These are phyloP conservation scores for Bursaphelenchus okinawaensis DNA, from an alignment of 2,888 invertebrate species.

Conservation along the genomic window DNA sequence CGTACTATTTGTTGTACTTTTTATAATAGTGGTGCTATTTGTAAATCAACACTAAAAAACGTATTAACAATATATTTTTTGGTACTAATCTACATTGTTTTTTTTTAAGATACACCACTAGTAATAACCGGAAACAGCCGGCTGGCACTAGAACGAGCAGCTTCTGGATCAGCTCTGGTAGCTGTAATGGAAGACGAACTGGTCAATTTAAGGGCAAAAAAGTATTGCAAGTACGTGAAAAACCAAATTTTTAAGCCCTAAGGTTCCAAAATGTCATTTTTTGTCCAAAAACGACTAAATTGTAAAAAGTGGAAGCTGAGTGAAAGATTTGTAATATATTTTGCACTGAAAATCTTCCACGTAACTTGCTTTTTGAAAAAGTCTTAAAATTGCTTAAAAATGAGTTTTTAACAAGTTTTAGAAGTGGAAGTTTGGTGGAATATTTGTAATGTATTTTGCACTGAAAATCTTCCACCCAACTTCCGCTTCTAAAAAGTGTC, in stretches of 20 bases:
- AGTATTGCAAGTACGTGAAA: neutral
- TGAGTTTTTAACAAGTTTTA: too few relatives aligned
- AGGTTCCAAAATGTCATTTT: neutral
- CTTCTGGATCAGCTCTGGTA: neutral
- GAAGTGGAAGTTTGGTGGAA: too few relatives aligned
- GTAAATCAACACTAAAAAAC: too few relatives aligned
- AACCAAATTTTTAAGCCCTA: neutral
- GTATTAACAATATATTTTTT: too few relatives aligned
- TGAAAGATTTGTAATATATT: neutral
- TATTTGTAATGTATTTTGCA: too few relatives aligned
- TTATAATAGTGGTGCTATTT: too few relatives aligned
- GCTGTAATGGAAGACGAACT: conserved; percentile 1
- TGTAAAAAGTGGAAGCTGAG: neutral
- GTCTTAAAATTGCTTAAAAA: too few relatives aligned
- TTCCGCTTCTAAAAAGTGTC: too few relatives aligned
- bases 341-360: neutral
- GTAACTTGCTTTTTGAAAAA: too few relatives aligned
- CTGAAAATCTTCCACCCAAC: too few relatives aligned
- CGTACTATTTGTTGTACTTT: too few relatives aligned
- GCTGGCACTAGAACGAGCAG: neutral
- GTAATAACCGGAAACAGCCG: neutral
- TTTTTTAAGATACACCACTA: neutral
- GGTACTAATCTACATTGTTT: too few relatives aligned
- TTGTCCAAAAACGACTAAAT: neutral
- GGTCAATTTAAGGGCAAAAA: neutral